Conservation (phyloP, 2,113 vertebrate genomes). For the Cygnus atratus region DNA sequence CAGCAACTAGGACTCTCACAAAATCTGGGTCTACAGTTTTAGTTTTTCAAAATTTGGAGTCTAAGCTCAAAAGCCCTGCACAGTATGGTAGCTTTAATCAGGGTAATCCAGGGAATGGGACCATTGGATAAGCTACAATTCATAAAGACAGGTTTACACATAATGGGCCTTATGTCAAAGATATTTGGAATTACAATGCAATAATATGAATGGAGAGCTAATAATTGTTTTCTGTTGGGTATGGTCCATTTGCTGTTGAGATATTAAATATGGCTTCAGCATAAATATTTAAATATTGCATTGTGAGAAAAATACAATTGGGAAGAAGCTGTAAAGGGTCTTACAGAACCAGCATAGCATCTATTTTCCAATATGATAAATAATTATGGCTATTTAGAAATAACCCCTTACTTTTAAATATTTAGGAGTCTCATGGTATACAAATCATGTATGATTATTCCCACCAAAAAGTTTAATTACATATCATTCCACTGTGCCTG, state of each 20-base stretch:
- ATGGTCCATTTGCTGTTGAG: not conserved
- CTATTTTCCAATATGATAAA: not conserved
- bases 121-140: not conserved
- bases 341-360: not conserved
- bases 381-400: not conserved
- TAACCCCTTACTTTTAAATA: not conserved
- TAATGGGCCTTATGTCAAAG: not conserved
- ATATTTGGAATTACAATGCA: not conserved
- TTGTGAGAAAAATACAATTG: not conserved
- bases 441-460: not conserved
- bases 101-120: not conserved
- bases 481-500: constrained; percentile 16
- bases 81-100: not conserved
- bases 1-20: not conserved
- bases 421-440: not conserved
- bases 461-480: constrained; percentile 74
- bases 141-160: not conserved
- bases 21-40: not conserved
- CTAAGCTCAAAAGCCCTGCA: not conserved
- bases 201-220: not conserved
- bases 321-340: not conserved
- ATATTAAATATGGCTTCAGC: constrained; percentile 20
- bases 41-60: not conserved
- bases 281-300: not conserved
- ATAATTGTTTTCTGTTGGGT: not conserved